Percentiles rank a stretch among this genome's conserved stretches.
These are phyloP conservation scores for Speoplatyrhinus poulsoni DNA, from an alignment of 2,113 vertebrate genomes.

Conservation along the genomic window DNA sequence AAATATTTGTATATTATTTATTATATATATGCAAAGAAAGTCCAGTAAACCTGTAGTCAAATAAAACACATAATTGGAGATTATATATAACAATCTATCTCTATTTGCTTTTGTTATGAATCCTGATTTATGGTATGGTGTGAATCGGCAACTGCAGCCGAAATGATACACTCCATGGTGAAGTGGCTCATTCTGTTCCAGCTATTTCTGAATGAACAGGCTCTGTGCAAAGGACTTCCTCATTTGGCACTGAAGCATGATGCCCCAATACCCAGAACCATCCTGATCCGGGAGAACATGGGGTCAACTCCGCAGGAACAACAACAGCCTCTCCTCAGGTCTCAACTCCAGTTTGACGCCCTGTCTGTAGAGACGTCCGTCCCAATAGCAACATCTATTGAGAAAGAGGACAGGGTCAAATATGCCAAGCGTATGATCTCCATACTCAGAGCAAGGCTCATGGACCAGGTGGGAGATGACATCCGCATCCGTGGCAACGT, in stretches of 20 bases:
- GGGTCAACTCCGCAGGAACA: slow-evolving; percentile 15
- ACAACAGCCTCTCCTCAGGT: slow-evolving; percentile 1
- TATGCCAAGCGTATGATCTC: slow-evolving; percentile 48
- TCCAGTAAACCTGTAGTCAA: too few relatives aligned
- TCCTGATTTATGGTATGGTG: slow-evolving; percentile 6
- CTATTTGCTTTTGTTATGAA: slow-evolving; percentile 7
- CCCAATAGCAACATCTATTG: not conserved
- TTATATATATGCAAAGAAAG: too few relatives aligned
- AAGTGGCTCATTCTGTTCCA: slow-evolving; percentile 71
- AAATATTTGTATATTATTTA: too few relatives aligned
- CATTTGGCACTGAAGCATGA: slow-evolving; percentile 15
- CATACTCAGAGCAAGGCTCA: slow-evolving; percentile 49
- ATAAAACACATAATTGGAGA: too few relatives aligned
- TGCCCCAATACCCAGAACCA: slow-evolving; percentile 4
- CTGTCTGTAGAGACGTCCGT: slow-evolving; percentile 6
- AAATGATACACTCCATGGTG: slow-evolving; percentile 57
- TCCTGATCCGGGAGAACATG: not conserved
- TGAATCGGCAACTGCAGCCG: not conserved
- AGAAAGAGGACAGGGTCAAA: slow-evolving; percentile 25
- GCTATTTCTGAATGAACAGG: slow-evolving; percentile 68
- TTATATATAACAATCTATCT: not conserved
- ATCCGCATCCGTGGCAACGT: slow-evolving; percentile 53
- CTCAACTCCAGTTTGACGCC: slow-evolving; percentile 17
- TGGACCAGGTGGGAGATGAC: slow-evolving; percentile 34
- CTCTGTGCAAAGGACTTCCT: slow-evolving; percentile 42